Evolutionary conservation across 2,888 invertebrate species (phyloP), one percentile per base, ranked within the genome.

Genomic region (Eupeodes luniger): DNA sequence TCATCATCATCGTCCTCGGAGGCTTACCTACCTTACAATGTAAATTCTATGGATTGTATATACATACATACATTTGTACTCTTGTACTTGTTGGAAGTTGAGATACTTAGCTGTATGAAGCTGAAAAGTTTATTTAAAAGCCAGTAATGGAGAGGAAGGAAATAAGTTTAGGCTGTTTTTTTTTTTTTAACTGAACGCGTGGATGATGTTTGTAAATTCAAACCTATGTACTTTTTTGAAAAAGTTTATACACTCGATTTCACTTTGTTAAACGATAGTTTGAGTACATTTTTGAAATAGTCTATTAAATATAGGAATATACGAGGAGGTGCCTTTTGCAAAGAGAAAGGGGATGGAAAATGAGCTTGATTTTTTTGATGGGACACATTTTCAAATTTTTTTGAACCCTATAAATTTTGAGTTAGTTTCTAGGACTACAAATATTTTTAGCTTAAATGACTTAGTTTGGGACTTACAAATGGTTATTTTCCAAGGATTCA

Each of bases 101-200:
- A 44, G 19, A 70, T 57, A 70, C 44, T 70, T 57, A 40, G 44
- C 44, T 70, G 27, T 11, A n/a, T 47, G 44, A 72, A 47, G 51
- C 44, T 72, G 27, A 16, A 57, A 72, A 72, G 70, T 72, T 72
- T 27, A 27, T 27, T 27, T 55, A 57, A 47, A 72, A 57, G 70
- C 70, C 44, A 57, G 57, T 72, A 72, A 72, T 72, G 57, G 70
- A 57, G 57, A 72, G 70, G 70, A 72, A 72, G n/a, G 27, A 57
- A 72, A 57, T 57, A 72, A 72, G 55, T 72, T 44, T 72, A 40
- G 57, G 27, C 12, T 57, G 34, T 72, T 72, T 36, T 55, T 53
- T 12, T 6, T 47, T 47, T 47, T 47, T 27, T 4, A 12, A 36
- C n/a, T 0, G 36, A 67, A 51, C 67, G n/a, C 53, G 40, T 0